These are phyloP conservation scores for Propithecus deckenii DNA, from an alignment of 2,797 vertebrate genomes.

Conservation along the genomic window DNA sequence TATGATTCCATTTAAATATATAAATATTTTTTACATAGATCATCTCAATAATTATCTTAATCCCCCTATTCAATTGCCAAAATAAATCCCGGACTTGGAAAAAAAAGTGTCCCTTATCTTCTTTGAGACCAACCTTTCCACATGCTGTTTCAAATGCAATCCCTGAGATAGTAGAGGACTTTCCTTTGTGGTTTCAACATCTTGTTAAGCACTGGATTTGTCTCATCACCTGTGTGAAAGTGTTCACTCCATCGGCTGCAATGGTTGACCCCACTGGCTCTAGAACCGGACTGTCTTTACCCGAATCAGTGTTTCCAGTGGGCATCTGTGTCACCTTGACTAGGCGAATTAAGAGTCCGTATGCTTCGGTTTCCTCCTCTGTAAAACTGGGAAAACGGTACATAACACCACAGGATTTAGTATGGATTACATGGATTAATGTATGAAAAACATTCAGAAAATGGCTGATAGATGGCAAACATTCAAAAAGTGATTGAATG, in stretches of 20 bases:
- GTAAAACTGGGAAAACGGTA: neutral
- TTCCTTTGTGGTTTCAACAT: neutral
- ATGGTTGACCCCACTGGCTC: neutral
- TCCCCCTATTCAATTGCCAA: neutral
- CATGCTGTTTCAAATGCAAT: neutral
- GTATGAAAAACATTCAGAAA: neutral
- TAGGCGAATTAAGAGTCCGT: neutral
- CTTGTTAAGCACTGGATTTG: neutral
- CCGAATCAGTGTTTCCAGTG: neutral
- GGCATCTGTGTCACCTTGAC: neutral
- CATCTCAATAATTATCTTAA: neutral
- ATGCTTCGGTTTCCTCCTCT: neutral
- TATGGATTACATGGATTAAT: neutral
- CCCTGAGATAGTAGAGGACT: rapidly evolving
- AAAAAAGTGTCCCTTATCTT: neutral
- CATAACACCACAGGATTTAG: neutral
- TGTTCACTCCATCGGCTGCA: no score
- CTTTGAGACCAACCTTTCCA: neutral
- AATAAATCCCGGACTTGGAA: neutral
- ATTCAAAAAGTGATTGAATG: neutral
- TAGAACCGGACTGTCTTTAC: neutral
- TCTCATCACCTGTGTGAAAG: neutral
- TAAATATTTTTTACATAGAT: neutral
- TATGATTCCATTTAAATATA: neutral
- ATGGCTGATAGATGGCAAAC: neutral